These are phyloP conservation scores for Miichthys miiuy DNA, from an alignment of 2,797 vertebrate species.

Conservation along the genomic window DNA sequence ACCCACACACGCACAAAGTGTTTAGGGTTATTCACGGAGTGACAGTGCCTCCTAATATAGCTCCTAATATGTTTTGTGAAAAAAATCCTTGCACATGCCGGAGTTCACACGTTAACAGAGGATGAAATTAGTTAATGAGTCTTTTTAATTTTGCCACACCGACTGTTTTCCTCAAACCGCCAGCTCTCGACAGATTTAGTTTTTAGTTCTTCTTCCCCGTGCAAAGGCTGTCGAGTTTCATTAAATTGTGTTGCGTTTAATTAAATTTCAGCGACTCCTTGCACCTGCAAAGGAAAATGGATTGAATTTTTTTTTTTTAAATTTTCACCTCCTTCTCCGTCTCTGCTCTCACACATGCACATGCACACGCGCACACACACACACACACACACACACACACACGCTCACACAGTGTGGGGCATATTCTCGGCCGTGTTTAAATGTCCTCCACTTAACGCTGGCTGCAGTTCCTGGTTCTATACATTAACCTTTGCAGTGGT, in stretches of 20 bases:
- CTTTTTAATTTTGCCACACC: conserved; percentile 23
- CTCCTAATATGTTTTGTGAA: conserved; percentile 51
- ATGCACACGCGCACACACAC: not conserved
- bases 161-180: conserved; percentile 15
- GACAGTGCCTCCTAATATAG: conserved; percentile 65
- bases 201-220: conserved; percentile 38
- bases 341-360: conserved; percentile 17
- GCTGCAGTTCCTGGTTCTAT: conserved; percentile 76
- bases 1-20: conserved; percentile 28
- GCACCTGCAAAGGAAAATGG: conserved; percentile 40
- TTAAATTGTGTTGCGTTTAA: conserved; percentile 22
- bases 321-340: conserved; percentile 5
- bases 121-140: conserved; percentile 50
- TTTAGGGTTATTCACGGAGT: conserved; percentile 64
- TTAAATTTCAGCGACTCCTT: conserved; percentile 19
- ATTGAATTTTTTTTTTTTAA: conserved; percentile 52
- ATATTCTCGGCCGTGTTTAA: conserved; percentile 71
- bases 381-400: conserved; percentile 1
- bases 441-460: conserved; percentile 69
- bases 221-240: conserved; percentile 34
- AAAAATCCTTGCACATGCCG: conserved; percentile 53
- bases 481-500: conserved; percentile 88
- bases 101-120: conserved; percentile 56
- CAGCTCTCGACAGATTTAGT: conserved; percentile 9
- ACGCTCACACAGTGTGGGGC: conserved; percentile 43